These are phyloP conservation scores for Rhabdophis nuchalis DNA, from an alignment of 2,797 vertebrate genomes.

Conservation along the genomic window DNA sequence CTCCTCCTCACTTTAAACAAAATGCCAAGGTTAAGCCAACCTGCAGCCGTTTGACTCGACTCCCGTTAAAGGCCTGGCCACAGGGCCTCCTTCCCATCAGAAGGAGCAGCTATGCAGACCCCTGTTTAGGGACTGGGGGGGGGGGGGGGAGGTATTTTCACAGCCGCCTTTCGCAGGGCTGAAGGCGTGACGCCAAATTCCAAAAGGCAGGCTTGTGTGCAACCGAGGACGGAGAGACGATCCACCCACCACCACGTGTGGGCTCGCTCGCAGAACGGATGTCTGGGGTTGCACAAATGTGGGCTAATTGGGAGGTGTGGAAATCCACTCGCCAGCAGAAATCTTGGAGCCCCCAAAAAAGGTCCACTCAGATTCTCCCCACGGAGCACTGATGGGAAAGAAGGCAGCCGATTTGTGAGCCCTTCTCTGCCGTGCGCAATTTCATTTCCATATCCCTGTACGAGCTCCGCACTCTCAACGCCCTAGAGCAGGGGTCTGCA, in stretches of 20 bases:
- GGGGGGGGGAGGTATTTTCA: not conserved
- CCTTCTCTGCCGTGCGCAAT: too few species aligned
- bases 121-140: not conserved
- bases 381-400: too few species aligned
- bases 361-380: not conserved
- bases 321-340: too few species aligned
- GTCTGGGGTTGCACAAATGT: too few species aligned
- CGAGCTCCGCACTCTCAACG: slow-evolving; percentile 1
- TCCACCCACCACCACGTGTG: not conserved
- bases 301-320: too few species aligned
- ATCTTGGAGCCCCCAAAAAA: not conserved
- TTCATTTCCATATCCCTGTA: not conserved
- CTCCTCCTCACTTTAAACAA: too few species aligned
- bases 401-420: too few species aligned
- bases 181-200: not conserved
- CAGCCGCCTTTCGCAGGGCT: not conserved
- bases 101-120: not conserved
- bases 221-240: not conserved
- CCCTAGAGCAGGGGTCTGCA: not conserved
- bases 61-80: not conserved
- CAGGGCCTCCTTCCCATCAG: not conserved
- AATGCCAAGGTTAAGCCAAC: not conserved
- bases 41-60: not conserved
- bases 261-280: not conserved
- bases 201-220: not conserved